A percentile compares a stretch with the other conserved stretches of the same genome.
phyloP scores from a whole-genome alignment of 2,797 vertebrate species.

The Gephyroberyx darwinii region DNA sequence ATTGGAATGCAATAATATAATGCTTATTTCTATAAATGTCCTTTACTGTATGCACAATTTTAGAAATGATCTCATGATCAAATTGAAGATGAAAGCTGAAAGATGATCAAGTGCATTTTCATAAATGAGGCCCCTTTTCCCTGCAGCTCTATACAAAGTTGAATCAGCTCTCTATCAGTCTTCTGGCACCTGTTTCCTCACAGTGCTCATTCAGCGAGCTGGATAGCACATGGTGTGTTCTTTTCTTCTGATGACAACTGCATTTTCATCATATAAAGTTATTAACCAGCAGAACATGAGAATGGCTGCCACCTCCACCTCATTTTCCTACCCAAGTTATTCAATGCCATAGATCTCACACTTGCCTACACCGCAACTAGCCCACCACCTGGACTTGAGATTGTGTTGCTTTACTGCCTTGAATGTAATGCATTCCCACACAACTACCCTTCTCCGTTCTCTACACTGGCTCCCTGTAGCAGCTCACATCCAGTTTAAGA shows the following conservation, averaged over 20 bases:
- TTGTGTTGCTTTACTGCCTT: constrained; percentile 22
- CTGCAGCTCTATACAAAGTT: background rate
- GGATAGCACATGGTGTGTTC: background rate
- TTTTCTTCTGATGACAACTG: constrained; percentile 20
- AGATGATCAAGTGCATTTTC: background rate
- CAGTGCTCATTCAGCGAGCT: background rate
- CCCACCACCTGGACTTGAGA: background rate
- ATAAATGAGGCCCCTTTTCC: constrained; percentile 5
- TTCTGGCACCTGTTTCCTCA: constrained; percentile 1
- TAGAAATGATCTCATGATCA: constrained; percentile 12
- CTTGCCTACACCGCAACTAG: background rate
- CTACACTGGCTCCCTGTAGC: too few species aligned
- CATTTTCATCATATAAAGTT: constrained; percentile 18
- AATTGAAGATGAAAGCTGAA: constrained; percentile 19
- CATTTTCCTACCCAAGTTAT: constrained; percentile 13
- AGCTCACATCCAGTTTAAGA: too few species aligned
- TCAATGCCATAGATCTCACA: constrained; percentile 20
- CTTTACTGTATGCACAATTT: constrained; percentile 10
- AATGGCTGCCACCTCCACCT: constrained; percentile 6
- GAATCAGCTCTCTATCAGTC: background rate
- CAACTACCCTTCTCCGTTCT: too few species aligned
- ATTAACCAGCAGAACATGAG: constrained; percentile 4
- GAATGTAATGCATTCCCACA: constrained; percentile 8
- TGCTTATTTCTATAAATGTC: constrained; percentile 14
- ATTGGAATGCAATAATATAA: background rate